A percentile compares a stretch with the other conserved stretches of the same genome.
Evolutionary conservation across 2,888 invertebrate genomes (phyloP).

Genomic region (Eristalis tenax): DNA sequence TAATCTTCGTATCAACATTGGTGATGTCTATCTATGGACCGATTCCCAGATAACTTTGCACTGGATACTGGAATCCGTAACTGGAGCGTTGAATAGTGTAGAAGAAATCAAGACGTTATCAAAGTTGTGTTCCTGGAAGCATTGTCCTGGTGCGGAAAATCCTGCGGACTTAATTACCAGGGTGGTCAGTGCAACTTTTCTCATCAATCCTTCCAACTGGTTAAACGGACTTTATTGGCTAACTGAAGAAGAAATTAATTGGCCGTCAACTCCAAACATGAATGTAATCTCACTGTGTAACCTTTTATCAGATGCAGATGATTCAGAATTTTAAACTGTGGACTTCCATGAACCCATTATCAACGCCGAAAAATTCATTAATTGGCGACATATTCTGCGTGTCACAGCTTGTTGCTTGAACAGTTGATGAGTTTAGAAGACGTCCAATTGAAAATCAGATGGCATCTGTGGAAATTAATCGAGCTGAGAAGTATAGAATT

Average conservation of each 20-base stretch:
- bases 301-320: background rate
- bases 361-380: slow-evolving; percentile 11
- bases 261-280: background rate
- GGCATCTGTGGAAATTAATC: slow-evolving; percentile 10
- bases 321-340: background rate
- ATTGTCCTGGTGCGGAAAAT: slow-evolving; percentile 16
- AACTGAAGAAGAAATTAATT: background rate
- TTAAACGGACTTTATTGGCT: slow-evolving; percentile 28
- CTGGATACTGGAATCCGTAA: slow-evolving; percentile 34
- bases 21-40: no score
- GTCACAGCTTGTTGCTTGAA: slow-evolving; percentile 10
- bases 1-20: no score
- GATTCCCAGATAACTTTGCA: no score
- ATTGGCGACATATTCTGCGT: slow-evolving; percentile 8
- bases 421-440: slow-evolving; percentile 14
- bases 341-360: background rate
- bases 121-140: background rate
- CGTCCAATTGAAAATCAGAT: background rate
- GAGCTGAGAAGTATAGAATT: slow-evolving; percentile 13
- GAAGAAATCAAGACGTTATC: slow-evolving; percentile 14
- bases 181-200: slow-evolving; percentile 23
- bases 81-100: slow-evolving; percentile 18
- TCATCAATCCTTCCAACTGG: slow-evolving; percentile 5
- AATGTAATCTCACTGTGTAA: background rate
- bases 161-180: slow-evolving; percentile 33